Conservation (phyloP, 2,113 vertebrate species). For the Rhadina sibilatrix region DNA sequence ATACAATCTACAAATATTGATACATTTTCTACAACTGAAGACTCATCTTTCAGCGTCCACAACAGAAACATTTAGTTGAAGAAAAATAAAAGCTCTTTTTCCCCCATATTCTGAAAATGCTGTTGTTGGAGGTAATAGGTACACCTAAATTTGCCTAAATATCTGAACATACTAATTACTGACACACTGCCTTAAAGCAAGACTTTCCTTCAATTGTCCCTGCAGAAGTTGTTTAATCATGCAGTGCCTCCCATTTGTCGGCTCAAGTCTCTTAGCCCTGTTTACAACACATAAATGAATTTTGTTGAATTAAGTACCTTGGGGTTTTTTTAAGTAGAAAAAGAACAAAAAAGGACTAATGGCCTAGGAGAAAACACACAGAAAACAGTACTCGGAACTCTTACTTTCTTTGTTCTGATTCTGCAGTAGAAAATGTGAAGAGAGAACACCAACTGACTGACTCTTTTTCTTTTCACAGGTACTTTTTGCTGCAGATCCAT, state of each 20-base stretch:
- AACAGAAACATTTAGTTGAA: neutral
- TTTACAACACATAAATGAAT: neutral
- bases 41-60: neutral
- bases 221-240: neutral
- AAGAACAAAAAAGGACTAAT: neutral
- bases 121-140: neutral
- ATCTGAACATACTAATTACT: neutral
- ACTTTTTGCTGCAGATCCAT: neutral
- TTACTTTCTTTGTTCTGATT: neutral
- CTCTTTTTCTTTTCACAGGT: neutral
- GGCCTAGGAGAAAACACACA: neutral
- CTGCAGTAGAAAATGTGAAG: neutral
- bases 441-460: neutral
- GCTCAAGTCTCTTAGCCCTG: neutral
- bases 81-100: neutral
- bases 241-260: neutral
- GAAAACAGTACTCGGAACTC: neutral
- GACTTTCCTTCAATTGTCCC: neutral
- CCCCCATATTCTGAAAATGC: neutral
- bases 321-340: neutral
- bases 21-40: neutral
- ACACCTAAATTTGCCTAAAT: neutral
- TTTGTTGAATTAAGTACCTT: neutral
- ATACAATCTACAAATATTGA: neutral
- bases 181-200: neutral